Evolutionary conservation across 2,888 invertebrate species (phyloP).

Genomic region (Arge pagana): DNA sequence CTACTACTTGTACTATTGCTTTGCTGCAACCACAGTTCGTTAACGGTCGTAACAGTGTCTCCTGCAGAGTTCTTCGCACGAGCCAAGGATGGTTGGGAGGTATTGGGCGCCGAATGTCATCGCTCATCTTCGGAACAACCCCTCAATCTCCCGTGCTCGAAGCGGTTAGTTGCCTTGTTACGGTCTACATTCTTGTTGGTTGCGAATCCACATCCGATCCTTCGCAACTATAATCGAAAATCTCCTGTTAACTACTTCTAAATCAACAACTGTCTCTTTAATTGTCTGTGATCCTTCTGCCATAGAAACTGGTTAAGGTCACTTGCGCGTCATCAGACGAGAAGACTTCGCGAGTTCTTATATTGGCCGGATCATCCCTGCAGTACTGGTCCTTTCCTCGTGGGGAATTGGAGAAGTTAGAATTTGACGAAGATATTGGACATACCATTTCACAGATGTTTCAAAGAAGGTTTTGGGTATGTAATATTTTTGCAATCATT

Average conservation of each 20-base stretch:
- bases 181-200: constrained; percentile 2
- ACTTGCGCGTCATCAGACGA: constrained; percentile 49
- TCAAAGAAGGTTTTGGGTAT: constrained; percentile 71
- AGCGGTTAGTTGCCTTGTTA: constrained; percentile 63
- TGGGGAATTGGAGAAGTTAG: constrained; percentile 70
- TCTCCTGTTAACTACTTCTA: no score
- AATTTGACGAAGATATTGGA: constrained; percentile 77
- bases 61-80: constrained; percentile 71
- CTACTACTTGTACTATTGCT: constrained; percentile 88
- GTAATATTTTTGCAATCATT: constrained; percentile 29
- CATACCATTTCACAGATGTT: constrained; percentile 74
- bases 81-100: constrained; percentile 87
- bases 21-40: constrained; percentile 67
- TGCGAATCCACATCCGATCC: neutral
- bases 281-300: constrained; percentile 7
- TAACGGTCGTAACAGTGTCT: constrained; percentile 72
- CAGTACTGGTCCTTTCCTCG: constrained; percentile 80
- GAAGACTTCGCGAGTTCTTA: constrained; percentile 66
- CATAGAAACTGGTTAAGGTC: constrained; percentile 72
- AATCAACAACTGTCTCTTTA: constrained; percentile 13
- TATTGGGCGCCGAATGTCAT: constrained; percentile 79
- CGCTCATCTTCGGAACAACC: constrained; percentile 79
- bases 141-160: constrained; percentile 66
- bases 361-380: constrained; percentile 76
- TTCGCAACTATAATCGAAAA: neutral